Evolutionary conservation across 2,113 vertebrate genomes (phyloP).

Genomic region (Tetrao urogallus): DNA sequence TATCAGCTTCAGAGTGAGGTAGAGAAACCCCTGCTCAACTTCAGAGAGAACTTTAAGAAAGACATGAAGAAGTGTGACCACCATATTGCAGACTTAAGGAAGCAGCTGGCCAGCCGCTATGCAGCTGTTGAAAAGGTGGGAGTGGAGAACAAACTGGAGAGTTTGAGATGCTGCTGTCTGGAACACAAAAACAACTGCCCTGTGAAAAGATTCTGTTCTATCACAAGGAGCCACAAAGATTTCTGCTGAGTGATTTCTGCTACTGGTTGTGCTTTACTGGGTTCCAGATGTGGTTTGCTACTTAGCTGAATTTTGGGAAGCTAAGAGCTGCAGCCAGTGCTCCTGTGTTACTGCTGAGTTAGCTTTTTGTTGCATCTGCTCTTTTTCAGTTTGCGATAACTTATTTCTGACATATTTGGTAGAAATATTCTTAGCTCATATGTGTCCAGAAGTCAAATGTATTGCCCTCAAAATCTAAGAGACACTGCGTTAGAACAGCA

Average conservation of each 20-base stretch:
- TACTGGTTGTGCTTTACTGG: not conserved
- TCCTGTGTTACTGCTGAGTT: fast-evolving
- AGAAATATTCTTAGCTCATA: fast-evolving
- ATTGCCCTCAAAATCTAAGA: not conserved
- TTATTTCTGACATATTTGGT: not conserved
- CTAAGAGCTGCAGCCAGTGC: not conserved
- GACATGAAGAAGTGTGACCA: constrained; percentile 98
- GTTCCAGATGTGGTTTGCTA: fast-evolving
- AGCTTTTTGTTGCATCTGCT: not conserved
- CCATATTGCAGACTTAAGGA: constrained; percentile 92
- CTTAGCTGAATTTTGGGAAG: not conserved
- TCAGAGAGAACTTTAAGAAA: constrained; percentile 98
- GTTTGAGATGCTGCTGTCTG: not conserved
- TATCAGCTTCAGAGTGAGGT: constrained; percentile 94
- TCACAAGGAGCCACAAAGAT: not conserved
- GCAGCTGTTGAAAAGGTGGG: constrained; percentile 92
- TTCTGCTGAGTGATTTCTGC: not conserved
- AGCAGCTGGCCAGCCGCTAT: constrained; percentile 92
- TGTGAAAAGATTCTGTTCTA: not conserved
- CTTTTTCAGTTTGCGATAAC: not conserved
- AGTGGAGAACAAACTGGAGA: not conserved
- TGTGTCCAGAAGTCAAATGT: not conserved
- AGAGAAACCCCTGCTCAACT: constrained; percentile 94
- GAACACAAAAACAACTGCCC: not conserved
- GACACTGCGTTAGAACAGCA: not conserved